These are phyloP conservation scores for Lordiphosa fenestrarum DNA, from an alignment of 2,888 invertebrate species.

Conservation along the genomic window DNA sequence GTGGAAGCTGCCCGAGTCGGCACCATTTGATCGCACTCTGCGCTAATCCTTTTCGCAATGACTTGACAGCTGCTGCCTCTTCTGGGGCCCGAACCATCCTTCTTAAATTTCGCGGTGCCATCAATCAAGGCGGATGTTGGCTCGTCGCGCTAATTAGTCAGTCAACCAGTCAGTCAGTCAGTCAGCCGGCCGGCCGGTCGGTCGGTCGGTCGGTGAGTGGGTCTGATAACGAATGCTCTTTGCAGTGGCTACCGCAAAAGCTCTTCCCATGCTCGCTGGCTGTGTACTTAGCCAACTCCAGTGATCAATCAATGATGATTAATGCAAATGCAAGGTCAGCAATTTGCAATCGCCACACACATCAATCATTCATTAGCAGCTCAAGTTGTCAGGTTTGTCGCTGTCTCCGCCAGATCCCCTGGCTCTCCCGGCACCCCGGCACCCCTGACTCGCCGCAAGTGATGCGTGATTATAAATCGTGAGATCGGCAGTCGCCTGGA, in stretches of 20 bases:
- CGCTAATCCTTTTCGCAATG: constrained; percentile 79
- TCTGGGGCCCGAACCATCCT: constrained; percentile 69
- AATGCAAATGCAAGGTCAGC: constrained; percentile 76
- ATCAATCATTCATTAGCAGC: constrained; percentile 75
- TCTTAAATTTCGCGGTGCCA: constrained; percentile 80
- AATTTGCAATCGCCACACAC: constrained; percentile 51
- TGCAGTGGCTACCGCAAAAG: constrained; percentile 44
- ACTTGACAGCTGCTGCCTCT: constrained; percentile 76
- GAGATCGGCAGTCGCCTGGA: constrained; percentile 36
- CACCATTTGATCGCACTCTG: constrained; percentile 72
- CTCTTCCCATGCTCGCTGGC: constrained; percentile 27
- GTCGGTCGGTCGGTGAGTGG: constrained; percentile 20
- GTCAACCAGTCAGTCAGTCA: constrained; percentile 40
- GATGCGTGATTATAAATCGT: constrained; percentile 49
- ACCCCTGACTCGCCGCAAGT: constrained; percentile 13
- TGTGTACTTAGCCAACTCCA: constrained; percentile 63
- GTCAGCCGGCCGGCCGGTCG: constrained; percentile 23
- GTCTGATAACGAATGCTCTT: constrained; percentile 46
- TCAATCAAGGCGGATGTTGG: constrained; percentile 75
- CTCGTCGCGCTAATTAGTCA: constrained; percentile 74
- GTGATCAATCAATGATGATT: constrained; percentile 76
- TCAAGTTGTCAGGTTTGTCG: constrained; percentile 66
- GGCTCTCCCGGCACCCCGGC: neutral
- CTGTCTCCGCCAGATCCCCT: neutral
- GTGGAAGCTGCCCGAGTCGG: constrained; percentile 66